Percentiles rank a stretch among this genome's conserved stretches.
Conservation (phyloP, 2,797 vertebrate genomes). For the Spheniscus humboldti region DNA sequence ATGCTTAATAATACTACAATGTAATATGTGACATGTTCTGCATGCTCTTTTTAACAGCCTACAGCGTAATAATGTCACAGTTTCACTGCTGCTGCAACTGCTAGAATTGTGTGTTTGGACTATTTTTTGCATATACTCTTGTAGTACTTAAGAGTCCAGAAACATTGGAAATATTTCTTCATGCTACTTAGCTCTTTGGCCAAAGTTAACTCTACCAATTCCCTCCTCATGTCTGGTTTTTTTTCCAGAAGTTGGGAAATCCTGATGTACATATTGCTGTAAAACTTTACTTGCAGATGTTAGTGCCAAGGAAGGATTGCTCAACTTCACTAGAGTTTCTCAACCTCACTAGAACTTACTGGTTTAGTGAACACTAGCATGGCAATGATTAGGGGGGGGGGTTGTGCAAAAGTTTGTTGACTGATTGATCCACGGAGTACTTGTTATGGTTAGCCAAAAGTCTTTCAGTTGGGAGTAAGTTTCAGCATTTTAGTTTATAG, state of each 20-base stretch:
- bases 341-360: background rate
- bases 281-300: background rate
- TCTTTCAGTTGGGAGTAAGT: background rate
- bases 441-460: background rate
- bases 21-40: background rate
- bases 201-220: background rate
- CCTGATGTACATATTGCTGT: background rate
- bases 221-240: background rate
- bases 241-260: background rate
- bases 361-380: background rate
- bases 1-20: background rate
- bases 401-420: background rate
- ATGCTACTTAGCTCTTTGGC: background rate
- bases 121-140: background rate
- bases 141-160: background rate
- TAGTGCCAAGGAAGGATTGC: constrained; percentile 2
- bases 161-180: background rate
- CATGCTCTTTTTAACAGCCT: background rate
- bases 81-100: too few species aligned
- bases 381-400: background rate
- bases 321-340: background rate
- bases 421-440: background rate
- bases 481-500: constrained; percentile 20
- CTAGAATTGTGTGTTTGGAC: background rate
- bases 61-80: background rate